A percentile compares a stretch with the other conserved stretches of the same genome.
These are phyloP conservation scores for Megaceryle maxima DNA, from an alignment of 2,113 vertebrate species.

Conservation along the genomic window DNA sequence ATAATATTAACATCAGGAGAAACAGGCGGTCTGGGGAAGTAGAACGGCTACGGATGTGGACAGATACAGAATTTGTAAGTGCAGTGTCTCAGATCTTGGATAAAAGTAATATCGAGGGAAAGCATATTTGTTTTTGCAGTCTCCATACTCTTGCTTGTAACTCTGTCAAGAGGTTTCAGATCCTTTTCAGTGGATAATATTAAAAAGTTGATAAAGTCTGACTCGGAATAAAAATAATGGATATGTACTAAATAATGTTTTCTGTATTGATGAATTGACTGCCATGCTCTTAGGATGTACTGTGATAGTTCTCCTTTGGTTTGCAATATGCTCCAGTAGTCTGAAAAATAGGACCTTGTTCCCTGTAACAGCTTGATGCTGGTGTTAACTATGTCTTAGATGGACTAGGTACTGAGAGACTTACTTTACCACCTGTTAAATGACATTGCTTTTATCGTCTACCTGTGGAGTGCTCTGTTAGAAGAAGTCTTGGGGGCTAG, in stretches of 20 bases:
- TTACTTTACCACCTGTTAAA: not conserved
- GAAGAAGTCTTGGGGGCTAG: not conserved
- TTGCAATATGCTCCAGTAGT: not conserved
- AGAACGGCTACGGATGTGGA: constrained; percentile 98
- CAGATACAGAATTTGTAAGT: constrained; percentile 95
- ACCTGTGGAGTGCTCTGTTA: not conserved
- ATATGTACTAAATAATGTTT: not conserved
- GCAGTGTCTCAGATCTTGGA: not conserved
- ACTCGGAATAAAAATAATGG: not conserved
- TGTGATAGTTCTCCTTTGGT: not conserved
- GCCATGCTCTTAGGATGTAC: rapidly evolving
- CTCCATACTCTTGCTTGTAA: not conserved
- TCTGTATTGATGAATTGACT: not conserved
- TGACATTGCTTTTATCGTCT: not conserved
- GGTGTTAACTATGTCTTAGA: not conserved
- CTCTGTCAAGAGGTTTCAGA: not conserved
- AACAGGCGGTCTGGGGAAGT: constrained; percentile 89
- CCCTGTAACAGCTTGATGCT: not conserved
- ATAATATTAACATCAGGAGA: constrained; percentile 97
- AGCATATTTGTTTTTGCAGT: not conserved
- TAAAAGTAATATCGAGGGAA: not conserved
- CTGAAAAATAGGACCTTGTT: not conserved
- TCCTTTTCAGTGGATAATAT: not conserved
- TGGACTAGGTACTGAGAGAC: not conserved
- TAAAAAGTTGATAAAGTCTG: not conserved